Evolutionary conservation across 2,888 invertebrate genomes (phyloP).

Genomic region (Spisula solida): DNA sequence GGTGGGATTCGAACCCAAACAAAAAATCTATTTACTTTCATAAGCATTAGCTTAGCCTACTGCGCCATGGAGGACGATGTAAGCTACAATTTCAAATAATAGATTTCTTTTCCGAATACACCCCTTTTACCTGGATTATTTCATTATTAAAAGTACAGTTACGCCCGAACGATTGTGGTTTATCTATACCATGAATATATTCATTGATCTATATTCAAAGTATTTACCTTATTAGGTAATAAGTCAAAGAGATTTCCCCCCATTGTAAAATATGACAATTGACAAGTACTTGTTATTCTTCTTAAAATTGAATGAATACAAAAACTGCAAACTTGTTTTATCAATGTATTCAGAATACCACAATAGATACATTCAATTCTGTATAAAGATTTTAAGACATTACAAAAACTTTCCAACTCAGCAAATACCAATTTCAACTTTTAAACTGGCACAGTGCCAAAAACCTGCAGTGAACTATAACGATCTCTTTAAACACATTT

Average conservation of each 20-base stretch:
- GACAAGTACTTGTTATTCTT: conserved; percentile 10
- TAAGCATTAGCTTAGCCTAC: too few species aligned
- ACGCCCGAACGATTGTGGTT: too few species aligned
- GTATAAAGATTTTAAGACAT: conserved; percentile 2
- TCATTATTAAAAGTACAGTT: too few species aligned
- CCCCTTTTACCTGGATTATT: too few species aligned
- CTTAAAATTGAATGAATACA: neutral
- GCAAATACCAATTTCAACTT: conserved; percentile 25
- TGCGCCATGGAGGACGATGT: too few species aligned
- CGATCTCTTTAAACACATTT: neutral
- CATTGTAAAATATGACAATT: conserved; percentile 3
- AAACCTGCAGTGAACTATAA: neutral
- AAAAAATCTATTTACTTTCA: too few species aligned
- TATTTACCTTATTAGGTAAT: conserved; percentile 10
- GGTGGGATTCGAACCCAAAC: too few species aligned
- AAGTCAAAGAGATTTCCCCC: neutral
- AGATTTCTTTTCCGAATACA: too few species aligned
- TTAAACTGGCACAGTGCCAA: conserved; percentile 18
- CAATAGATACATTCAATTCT: neutral
- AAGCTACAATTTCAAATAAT: too few species aligned
- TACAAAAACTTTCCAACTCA: conserved; percentile 26
- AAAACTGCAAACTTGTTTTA: neutral
- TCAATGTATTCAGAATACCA: neutral
- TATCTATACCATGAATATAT: neutral
- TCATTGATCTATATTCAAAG: neutral